Percentiles rank a stretch among this genome's conserved stretches.
phyloP scores from a whole-genome alignment of 2,113 vertebrate genomes.

The Abramis brama region DNA sequence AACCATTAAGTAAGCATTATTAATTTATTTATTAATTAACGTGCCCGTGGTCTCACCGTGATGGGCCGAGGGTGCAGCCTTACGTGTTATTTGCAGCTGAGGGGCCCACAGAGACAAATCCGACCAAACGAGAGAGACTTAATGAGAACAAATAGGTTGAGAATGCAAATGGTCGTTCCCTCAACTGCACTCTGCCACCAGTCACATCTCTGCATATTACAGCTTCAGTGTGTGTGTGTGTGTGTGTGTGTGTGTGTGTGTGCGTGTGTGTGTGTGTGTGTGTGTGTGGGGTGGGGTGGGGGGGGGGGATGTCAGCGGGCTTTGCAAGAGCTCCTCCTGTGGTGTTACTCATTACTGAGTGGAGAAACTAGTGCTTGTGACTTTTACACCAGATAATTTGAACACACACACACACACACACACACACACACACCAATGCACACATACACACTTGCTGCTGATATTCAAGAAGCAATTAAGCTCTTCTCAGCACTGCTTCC shows the following conservation, averaged over 20 bases:
- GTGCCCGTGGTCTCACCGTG: constrained; percentile 7
- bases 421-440: constrained; percentile 21
- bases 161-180: constrained; percentile 52
- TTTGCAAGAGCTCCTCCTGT: background rate
- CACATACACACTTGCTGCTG: constrained; percentile 35
- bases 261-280: too few species aligned
- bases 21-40: constrained; percentile 61
- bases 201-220: constrained; percentile 33
- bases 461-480: constrained; percentile 55
- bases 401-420: background rate
- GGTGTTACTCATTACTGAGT: constrained; percentile 50
- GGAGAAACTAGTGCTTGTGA: constrained; percentile 32
- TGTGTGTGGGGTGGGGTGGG: too few species aligned
- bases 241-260: too few species aligned
- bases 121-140: constrained; percentile 27
- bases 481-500: constrained; percentile 33
- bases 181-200: constrained; percentile 23
- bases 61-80: constrained; percentile 19
- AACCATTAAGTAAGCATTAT: constrained; percentile 53
- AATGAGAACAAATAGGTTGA: constrained; percentile 61
- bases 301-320: background rate
- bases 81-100: constrained; percentile 35
- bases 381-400: constrained; percentile 59
- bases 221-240: constrained; percentile 14
- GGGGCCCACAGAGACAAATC: constrained; percentile 24